Conservation (phyloP, 2,888 invertebrate genomes). For the Tipula unca region DNA sequence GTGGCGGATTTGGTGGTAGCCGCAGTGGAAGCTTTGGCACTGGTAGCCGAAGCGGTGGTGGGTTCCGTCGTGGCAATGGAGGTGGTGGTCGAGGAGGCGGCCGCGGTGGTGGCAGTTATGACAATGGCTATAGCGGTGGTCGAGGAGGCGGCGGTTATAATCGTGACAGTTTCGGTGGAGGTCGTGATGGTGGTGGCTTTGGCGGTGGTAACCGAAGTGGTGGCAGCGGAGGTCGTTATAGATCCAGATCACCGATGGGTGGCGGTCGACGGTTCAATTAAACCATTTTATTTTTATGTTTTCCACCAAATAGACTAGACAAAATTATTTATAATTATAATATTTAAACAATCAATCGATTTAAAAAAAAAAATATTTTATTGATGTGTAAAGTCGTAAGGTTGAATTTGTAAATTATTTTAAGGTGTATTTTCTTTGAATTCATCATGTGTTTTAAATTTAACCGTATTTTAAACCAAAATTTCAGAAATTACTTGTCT, state of each 20-base stretch:
- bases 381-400: background rate
- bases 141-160: conserved; percentile 26
- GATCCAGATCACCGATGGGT: conserved; percentile 20
- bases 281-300: background rate
- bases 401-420: background rate
- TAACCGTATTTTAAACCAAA: background rate
- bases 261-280: background rate
- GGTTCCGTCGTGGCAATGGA: background rate
- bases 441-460: background rate
- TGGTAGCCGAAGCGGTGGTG: background rate
- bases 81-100: conserved; percentile 37
- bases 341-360: no score
- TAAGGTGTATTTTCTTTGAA: background rate
- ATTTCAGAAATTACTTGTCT: background rate
- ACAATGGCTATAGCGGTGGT: conserved; percentile 25
- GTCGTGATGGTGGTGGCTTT: conserved; percentile 27
- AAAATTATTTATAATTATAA: background rate
- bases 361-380: background rate
- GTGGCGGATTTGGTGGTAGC: background rate
- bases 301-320: background rate
- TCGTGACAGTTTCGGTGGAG: conserved; percentile 25
- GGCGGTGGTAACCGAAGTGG: conserved; percentile 27
- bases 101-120: conserved; percentile 36
- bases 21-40: background rate
- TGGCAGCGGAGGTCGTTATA: conserved; percentile 2